Evolutionary conservation across 2,888 invertebrate species (phyloP).

Genomic region (Tuberolachnus salignus): DNA sequence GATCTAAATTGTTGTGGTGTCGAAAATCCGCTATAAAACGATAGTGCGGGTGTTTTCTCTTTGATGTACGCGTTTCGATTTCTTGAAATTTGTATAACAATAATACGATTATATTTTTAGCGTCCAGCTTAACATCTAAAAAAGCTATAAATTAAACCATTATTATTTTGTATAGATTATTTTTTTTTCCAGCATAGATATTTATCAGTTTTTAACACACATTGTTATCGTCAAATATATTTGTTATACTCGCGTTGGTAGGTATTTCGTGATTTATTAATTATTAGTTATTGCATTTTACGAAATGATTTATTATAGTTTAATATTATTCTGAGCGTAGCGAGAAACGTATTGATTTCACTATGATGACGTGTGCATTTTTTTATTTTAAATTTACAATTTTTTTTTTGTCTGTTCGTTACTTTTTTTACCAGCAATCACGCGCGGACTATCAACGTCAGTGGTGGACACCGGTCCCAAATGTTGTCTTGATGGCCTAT

Average conservation of each 20-base stretch:
- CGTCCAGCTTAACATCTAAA: slow-evolving; percentile 1
- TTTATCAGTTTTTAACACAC: slow-evolving; percentile 17
- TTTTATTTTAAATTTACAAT: too few relatives aligned
- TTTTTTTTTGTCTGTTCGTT: too few relatives aligned
- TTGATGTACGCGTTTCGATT: background rate
- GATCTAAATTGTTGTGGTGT: too few relatives aligned
- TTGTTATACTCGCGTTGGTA: background rate
- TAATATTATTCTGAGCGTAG: too few relatives aligned
- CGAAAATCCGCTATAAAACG: too few relatives aligned
- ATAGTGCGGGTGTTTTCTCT: background rate
- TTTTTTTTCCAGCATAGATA: background rate
- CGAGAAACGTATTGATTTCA: too few relatives aligned
- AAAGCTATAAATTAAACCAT: slow-evolving; percentile 24
- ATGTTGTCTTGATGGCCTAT: too few relatives aligned
- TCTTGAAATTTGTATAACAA: background rate
- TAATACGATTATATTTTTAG: background rate
- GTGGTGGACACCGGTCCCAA: too few relatives aligned
- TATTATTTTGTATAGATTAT: background rate
- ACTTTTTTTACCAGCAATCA: too few relatives aligned
- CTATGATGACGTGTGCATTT: too few relatives aligned
- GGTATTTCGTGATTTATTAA: slow-evolving; percentile 9
- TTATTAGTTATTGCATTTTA: background rate
- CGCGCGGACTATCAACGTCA: too few relatives aligned
- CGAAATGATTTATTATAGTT: background rate
- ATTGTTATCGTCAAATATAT: background rate